Conservation (phyloP, 2,888 invertebrate species). For the Caenorhabditis wallacei region DNA sequence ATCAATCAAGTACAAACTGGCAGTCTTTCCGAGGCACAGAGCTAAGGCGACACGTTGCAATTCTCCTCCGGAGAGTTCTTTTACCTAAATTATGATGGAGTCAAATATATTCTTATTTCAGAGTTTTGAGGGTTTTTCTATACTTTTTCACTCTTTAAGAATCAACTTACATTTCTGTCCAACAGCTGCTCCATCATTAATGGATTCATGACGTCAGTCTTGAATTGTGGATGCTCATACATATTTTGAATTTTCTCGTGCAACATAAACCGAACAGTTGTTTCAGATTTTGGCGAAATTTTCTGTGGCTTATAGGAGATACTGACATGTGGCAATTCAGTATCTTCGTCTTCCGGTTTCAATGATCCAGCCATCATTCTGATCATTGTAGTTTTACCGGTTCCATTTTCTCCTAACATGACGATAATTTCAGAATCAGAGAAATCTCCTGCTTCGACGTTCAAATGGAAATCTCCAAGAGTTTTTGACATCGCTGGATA, state of each 20-base stretch:
- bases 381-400: conserved; percentile 99
- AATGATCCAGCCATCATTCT: conserved; percentile 97
- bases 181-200: conserved; percentile 80
- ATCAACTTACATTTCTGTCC: conserved; percentile 67
- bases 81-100: conserved; percentile 83
- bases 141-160: not conserved
- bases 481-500: conserved; percentile 93
- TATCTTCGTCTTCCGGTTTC: conserved; percentile 88
- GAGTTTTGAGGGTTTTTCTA: too few species aligned
- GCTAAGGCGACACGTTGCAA: conserved; percentile 97
- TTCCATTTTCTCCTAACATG: conserved; percentile 96
- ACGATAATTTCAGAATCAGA: conserved; percentile 99
- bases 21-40: conserved; percentile 97
- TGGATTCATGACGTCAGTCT: conserved; percentile 97
- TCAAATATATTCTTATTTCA: too few species aligned
- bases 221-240: conserved; percentile 96
- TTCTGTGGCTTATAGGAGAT: conserved; percentile 99
- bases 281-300: conserved; percentile 97
- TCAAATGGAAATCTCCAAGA: conserved; percentile 88
- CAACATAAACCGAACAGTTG: conserved; percentile 91
- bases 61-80: conserved; percentile 99
- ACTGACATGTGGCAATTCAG: conserved; percentile 90
- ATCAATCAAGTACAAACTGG: conserved; percentile 98
- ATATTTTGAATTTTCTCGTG: conserved; percentile 98
- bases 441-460: conserved; percentile 93